Percentiles rank a stretch among this genome's conserved stretches.
phyloP scores from a whole-genome alignment of 1,140 invertebrate genomes.

The Mesaphorura yosii region DNA sequence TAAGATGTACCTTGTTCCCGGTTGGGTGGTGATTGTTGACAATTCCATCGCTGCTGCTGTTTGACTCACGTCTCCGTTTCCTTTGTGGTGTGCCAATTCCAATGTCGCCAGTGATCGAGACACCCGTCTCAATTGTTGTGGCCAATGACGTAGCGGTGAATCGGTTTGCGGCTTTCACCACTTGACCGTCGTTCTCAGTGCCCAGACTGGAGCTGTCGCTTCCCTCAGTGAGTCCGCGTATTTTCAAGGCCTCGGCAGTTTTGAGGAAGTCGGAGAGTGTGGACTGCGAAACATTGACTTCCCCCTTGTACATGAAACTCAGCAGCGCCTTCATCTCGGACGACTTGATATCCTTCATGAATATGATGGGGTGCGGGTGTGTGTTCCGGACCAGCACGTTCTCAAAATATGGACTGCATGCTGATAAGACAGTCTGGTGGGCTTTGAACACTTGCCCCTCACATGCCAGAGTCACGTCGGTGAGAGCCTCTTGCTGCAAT shows the following conservation, averaged over 20 bases:
- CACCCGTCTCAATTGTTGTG: too few species aligned
- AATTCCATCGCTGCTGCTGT: background rate
- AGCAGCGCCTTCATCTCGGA: constrained; percentile 74
- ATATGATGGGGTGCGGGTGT: constrained; percentile 83
- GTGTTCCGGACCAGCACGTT: constrained; percentile 79
- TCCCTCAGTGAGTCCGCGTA: constrained; percentile 68
- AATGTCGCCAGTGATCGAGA: too few species aligned
- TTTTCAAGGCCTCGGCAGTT: constrained; percentile 79
- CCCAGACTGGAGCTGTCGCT: constrained; percentile 14
- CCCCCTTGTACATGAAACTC: constrained; percentile 83
- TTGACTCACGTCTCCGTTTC: too few species aligned
- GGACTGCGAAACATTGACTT: constrained; percentile 78
- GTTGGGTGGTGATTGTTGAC: background rate
- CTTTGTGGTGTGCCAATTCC: too few species aligned
- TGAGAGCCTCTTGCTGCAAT: constrained; percentile 70
- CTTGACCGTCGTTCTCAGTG: background rate
- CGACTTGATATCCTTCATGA: constrained; percentile 76
- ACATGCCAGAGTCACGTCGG: constrained; percentile 84
- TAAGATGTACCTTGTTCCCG: background rate
- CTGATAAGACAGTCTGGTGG: constrained; percentile 65
- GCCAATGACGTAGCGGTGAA: too few species aligned
- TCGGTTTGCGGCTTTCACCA: too few species aligned
- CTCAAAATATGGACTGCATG: constrained; percentile 90
- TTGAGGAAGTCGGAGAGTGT: constrained; percentile 76
- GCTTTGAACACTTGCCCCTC: constrained; percentile 82